These are phyloP conservation scores for Gulo gulo DNA, from an alignment of 2,113 vertebrate genomes.

Conservation along the genomic window DNA sequence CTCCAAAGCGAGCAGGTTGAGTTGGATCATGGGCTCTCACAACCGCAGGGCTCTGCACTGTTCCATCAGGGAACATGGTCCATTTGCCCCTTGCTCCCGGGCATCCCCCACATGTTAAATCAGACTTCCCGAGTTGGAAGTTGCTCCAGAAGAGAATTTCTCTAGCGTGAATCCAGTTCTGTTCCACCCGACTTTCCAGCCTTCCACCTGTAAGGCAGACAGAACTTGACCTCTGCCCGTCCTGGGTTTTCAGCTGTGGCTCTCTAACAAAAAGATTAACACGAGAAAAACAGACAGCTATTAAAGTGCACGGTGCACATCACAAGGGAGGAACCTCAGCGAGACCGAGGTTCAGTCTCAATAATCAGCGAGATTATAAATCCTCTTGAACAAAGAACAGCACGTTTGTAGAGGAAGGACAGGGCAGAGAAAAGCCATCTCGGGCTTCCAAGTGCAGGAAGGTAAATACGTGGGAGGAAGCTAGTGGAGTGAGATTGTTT, in stretches of 20 bases:
- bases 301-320: accelerated
- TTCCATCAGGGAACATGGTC: accelerated
- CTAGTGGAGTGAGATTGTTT: no score
- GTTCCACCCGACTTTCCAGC: background rate
- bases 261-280: background rate
- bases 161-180: background rate
- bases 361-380: background rate
- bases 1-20: background rate
- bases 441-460: background rate
- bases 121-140: background rate
- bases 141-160: background rate
- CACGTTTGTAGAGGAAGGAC: background rate
- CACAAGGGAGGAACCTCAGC: background rate
- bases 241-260: background rate
- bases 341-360: background rate
- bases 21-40: accelerated
- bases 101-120: background rate
- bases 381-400: background rate
- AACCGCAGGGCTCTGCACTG: background rate
- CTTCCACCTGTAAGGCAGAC: background rate
- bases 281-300: background rate
- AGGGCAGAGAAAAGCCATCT: background rate
- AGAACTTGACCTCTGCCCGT: background rate
- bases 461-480: background rate
- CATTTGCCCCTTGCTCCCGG: accelerated